These are phyloP conservation scores for Heterodera carotae DNA, from an alignment of 1,140 invertebrate species.

Conservation along the genomic window DNA sequence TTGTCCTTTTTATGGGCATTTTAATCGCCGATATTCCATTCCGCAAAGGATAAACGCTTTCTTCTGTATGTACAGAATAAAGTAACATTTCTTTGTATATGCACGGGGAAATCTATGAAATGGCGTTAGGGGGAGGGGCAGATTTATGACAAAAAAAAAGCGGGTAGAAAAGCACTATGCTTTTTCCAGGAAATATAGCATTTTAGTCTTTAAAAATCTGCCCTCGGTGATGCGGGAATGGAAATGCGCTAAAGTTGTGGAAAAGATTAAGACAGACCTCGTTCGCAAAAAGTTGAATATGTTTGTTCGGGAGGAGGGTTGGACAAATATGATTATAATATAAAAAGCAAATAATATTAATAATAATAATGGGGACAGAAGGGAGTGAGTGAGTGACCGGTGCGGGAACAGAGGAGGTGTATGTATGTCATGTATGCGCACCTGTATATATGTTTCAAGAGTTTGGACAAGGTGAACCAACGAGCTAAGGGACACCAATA, in stretches of 20 bases:
- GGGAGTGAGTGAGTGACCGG: background rate
- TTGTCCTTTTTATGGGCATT: too few relatives aligned
- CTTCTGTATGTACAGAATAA: background rate
- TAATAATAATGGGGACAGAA: background rate
- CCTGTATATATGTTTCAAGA: background rate
- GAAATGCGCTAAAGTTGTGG: background rate
- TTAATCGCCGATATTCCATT: too few relatives aligned
- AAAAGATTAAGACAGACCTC: background rate
- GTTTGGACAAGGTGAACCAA: background rate
- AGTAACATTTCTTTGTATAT: constrained; percentile 2
- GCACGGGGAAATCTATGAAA: background rate
- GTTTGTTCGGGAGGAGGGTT: background rate
- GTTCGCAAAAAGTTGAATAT: background rate
- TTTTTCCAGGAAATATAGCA: too few relatives aligned
- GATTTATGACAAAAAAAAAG: background rate
- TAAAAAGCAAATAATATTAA: background rate
- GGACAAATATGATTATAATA: background rate
- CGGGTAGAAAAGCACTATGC: too few relatives aligned
- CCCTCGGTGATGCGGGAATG: too few relatives aligned
- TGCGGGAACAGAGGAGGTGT: too few relatives aligned
- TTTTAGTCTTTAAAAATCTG: too few relatives aligned
- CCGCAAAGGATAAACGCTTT: too few relatives aligned
- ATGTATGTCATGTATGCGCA: too few relatives aligned
- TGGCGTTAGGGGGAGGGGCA: too few relatives aligned
- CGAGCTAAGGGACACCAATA: background rate